Evolutionary conservation across 2,888 invertebrate species (phyloP), one percentile per base, ranked within the genome.

Genomic region (Idaea straminata): DNA sequence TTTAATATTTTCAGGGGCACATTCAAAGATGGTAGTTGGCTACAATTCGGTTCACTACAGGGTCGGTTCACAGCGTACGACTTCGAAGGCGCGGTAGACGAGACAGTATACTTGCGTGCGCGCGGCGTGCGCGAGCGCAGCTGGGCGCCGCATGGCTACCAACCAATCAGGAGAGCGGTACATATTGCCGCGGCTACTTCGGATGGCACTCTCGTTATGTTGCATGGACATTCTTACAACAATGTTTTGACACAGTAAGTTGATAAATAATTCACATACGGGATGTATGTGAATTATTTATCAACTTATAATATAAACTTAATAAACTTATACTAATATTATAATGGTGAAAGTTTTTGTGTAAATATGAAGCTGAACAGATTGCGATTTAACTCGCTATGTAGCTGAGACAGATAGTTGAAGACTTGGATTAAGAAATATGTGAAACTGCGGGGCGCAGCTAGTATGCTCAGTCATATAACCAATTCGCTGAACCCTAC

Each of bases 11-110:
- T 64, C 72, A 94, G 94, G 70, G 83, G 81, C 60, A 84, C 85
- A 72, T 81, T 85, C 64, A 83, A 85, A 1, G 83, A 88, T 60
- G 84, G 85, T 4, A 94, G 95, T 62, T 95, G 94, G 83, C 88
- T 94, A 69, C 96, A 96, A 77, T 96, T 94, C 86, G 96, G 96
- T 5, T 87, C 92, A 0, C 77, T 95, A 16, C 90, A 94, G 70
- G 96, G 96, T 0, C 92, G 93, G 16, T 79, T 95, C 66, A 89
- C 87, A 64, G 83, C 92, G 0, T 92, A 87, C 66, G 83, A 91
- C 62, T 83, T 82, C 1, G 77, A 86, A 38, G 92, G 90, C 34
- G 80, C 81, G 47, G 70, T 81, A 4, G 81, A 82, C 5, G 76
- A 70, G 73, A 79, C 79, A 79, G 75, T 83, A 63, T 90, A 86